A percentile compares a stretch with the other conserved stretches of the same genome.
phyloP scores from a whole-genome alignment of 2,888 invertebrate genomes.

The Furcula furcula region DNA sequence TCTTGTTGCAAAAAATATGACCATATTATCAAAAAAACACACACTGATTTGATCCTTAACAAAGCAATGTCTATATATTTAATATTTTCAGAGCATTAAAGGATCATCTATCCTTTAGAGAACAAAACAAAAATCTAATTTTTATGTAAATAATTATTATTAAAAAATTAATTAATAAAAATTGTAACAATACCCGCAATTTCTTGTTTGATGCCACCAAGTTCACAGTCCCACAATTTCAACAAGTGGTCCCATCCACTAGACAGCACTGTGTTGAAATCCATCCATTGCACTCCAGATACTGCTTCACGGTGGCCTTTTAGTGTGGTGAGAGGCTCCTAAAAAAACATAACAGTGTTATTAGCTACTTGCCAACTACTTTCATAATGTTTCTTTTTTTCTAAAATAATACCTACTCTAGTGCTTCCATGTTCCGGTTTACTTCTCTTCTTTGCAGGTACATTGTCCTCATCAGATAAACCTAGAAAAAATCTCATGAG shows the following conservation, averaged over 20 bases:
- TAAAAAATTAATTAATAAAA: too few species aligned
- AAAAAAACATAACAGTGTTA: slow-evolving; percentile 14
- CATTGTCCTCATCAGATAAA: slow-evolving; percentile 79
- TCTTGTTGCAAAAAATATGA: too few species aligned
- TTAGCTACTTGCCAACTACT: background rate
- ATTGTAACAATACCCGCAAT: slow-evolving; percentile 82
- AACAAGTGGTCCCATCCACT: slow-evolving; percentile 98
- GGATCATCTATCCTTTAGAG: too few species aligned
- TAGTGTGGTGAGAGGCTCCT: slow-evolving; percentile 92
- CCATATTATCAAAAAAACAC: too few species aligned
- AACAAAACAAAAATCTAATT: too few species aligned
- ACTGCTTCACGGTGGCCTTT: slow-evolving; percentile 97
- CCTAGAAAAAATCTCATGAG: slow-evolving; percentile 43
- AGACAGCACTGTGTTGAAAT: slow-evolving; percentile 88
- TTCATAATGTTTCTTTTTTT: background rate
- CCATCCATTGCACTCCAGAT: slow-evolving; percentile 92
- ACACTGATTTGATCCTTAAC: too few species aligned
- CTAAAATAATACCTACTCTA: slow-evolving; percentile 72
- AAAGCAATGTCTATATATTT: too few species aligned
- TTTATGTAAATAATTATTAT: too few species aligned
- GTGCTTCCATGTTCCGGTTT: slow-evolving; percentile 81
- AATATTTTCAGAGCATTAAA: too few species aligned
- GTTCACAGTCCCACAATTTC: slow-evolving; percentile 95
- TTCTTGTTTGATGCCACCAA: slow-evolving; percentile 91
- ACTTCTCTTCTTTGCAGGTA: slow-evolving; percentile 82